Conservation (phyloP, 1,140 invertebrate genomes). For the Maniola jurtina region DNA sequence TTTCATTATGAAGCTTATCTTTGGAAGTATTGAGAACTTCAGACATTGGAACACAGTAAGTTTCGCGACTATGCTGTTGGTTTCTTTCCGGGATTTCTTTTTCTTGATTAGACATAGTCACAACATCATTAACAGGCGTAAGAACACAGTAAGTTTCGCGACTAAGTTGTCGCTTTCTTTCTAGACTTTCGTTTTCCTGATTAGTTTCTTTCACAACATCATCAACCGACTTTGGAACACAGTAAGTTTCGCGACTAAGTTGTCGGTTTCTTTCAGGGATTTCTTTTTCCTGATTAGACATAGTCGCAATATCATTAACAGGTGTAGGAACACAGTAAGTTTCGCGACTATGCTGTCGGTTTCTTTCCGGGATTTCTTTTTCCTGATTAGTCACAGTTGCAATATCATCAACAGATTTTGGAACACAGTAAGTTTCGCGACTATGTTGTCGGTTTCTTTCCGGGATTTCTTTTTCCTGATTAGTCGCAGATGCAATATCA, state of each 20-base stretch:
- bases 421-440: no score
- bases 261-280: neutral
- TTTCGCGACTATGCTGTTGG: constrained; percentile 12
- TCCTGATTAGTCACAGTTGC: neutral
- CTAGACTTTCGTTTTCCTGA: neutral
- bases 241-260: constrained; percentile 21
- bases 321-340: neutral
- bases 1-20: neutral
- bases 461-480: no score
- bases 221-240: neutral
- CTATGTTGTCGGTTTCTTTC: no score
- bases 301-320: neutral
- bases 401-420: neutral
- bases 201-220: neutral
- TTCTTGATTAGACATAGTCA: neutral
- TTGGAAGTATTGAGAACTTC: neutral
- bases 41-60: constrained; percentile 16
- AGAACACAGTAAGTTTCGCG: constrained; percentile 23
- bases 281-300: neutral
- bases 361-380: neutral
- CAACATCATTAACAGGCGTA: neutral
- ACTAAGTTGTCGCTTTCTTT: neutral
- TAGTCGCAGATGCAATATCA: no score
- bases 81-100: neutral
- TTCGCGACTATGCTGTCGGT: neutral